Evolutionary conservation across 2,888 invertebrate genomes (phyloP).

Genomic region (Prenolepis imparis): DNA sequence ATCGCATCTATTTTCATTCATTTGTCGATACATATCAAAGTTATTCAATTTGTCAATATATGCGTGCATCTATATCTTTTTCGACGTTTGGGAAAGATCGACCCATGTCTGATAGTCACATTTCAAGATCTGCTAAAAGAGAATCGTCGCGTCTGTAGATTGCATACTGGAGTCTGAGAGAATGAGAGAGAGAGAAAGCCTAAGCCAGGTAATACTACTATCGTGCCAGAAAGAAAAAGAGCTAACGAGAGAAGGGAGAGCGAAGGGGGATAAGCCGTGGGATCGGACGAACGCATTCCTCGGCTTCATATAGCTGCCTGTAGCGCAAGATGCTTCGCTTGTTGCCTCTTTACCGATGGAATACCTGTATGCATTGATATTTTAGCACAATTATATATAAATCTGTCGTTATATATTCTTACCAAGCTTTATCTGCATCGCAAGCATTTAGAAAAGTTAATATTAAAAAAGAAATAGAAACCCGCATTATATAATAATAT

Average conservation of each 20-base stretch:
- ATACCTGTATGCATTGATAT: slow-evolving; percentile 74
- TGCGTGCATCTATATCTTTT: not conserved
- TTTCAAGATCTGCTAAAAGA: slow-evolving; percentile 53
- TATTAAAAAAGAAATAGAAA: slow-evolving; percentile 27
- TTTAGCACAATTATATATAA: slow-evolving; percentile 62
- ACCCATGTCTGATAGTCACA: slow-evolving; percentile 25
- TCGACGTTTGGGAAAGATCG: not conserved
- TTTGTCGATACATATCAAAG: not conserved
- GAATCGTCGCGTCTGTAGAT: slow-evolving; percentile 58
- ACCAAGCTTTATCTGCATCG: not conserved
- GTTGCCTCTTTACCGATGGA: slow-evolving; percentile 71
- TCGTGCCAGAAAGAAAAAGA: slow-evolving; percentile 66
- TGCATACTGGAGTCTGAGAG: slow-evolving; percentile 65
- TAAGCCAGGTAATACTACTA: slow-evolving; percentile 56
- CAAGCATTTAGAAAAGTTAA: not conserved
- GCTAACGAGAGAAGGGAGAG: slow-evolving; percentile 65
- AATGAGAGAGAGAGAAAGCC: slow-evolving; percentile 62
- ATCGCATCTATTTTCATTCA: not conserved
- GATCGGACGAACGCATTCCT: slow-evolving; percentile 86
- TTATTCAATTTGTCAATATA: not conserved
- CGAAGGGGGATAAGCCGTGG: slow-evolving; percentile 83
- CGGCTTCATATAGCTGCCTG: slow-evolving; percentile 81
- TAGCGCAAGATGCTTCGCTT: slow-evolving; percentile 80
- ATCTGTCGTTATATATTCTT: slow-evolving; percentile 34
- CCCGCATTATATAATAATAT: not conserved